Base-by-base conservation (phyloP, 2,113 vertebrate species). In the Limnothrissa miodon region DNA sequence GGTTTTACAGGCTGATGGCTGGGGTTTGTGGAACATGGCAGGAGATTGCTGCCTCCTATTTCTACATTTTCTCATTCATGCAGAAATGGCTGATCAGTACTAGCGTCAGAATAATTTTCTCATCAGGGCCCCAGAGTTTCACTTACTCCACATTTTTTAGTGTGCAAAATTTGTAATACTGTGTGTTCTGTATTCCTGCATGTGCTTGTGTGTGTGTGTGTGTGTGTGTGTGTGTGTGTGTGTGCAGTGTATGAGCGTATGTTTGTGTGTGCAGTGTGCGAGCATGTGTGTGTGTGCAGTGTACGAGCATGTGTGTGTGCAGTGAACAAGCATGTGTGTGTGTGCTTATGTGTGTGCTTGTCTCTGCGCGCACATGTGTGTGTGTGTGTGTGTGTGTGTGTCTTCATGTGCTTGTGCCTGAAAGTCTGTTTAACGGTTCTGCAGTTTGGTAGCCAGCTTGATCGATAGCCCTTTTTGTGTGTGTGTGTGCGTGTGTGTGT, bases 211-310 rank as follows among this genome's bases (percentile, higher is more conserved):
- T 53, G 66, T 84, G 45, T 80, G 70, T 81, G 78, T 80, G 83
- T 84, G 78, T 62, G 82, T 78, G 59, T 84, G 78, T 79, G 62
- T 70, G 80, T 83, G 81, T 82, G 81, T 53, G 46, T 80, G n/a
- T 53, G 85, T 13, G 78, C 9, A 78, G 62, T 84, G 81, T 81
- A 78, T 53, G 70, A n/a, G 66, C 29, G 80, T 39, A 7, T 78
- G 84, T 86, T 79, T 83, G 80, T 84, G 83, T 80, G 82, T 62
- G 84, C 82, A 51, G 56, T 25, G n/a, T 59, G 56, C n/a, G 56
- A 4, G 56, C 9, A n/a, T 59, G 56, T 59, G 7, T 59, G 56
- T 59, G 56, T 6, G n/a, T n/a, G n/a, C n/a, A n/a, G n/a, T n/a
- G n/a, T n/a, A n/a, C n/a, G n/a, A n/a, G n/a, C n/a, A n/a, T 6